These are phyloP conservation scores for Mamestra configurata DNA, from an alignment of 1,140 invertebrate species.

Conservation along the genomic window DNA sequence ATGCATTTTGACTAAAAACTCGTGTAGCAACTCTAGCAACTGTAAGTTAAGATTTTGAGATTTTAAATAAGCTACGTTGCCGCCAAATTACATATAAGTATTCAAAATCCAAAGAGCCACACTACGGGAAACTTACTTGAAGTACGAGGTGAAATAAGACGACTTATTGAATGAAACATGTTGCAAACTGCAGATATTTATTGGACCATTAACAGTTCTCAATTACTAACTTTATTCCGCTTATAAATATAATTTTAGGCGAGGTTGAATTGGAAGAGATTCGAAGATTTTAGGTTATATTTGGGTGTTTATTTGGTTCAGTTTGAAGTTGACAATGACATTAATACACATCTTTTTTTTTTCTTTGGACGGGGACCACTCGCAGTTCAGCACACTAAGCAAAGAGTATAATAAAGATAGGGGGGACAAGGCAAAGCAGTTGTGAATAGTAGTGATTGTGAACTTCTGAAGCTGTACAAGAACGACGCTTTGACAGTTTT, in stretches of 20 bases:
- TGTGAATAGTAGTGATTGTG: too few species aligned
- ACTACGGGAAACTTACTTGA: background rate
- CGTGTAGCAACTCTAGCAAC: background rate
- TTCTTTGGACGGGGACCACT: too few species aligned
- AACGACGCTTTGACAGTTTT: too few species aligned
- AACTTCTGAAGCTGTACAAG: too few species aligned
- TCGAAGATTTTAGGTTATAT: background rate
- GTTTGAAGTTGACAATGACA: too few species aligned
- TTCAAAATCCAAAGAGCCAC: background rate
- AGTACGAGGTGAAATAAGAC: conserved; percentile 13
- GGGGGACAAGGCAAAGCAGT: too few species aligned
- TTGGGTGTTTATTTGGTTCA: background rate
- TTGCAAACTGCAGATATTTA: background rate
- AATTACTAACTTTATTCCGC: background rate
- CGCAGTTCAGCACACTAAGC: too few species aligned
- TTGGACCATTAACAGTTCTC: background rate
- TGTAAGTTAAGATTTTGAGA: background rate
- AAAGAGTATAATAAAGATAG: too few species aligned
- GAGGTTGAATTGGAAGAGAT: background rate
- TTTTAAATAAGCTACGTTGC: background rate
- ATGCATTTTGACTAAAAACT: background rate
- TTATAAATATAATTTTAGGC: background rate
- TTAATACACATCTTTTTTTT: too few species aligned
- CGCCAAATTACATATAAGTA: background rate
- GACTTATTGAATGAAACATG: conserved; percentile 24